Evolutionary conservation across 2,888 invertebrate genomes (phyloP).

Genomic region (Dione juno): DNA sequence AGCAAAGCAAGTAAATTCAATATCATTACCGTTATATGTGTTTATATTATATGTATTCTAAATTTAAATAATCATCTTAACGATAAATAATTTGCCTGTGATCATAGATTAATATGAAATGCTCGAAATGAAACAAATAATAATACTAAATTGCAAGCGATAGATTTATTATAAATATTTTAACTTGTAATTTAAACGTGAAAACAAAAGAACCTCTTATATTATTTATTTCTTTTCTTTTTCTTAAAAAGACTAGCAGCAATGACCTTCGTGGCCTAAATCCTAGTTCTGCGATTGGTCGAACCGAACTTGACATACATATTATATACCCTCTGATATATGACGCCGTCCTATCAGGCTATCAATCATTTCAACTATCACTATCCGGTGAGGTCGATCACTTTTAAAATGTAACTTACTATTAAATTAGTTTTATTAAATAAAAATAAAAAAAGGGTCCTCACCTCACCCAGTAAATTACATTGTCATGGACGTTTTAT

Average conservation of each 20-base stretch:
- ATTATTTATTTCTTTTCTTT: background rate
- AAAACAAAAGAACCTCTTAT: no score
- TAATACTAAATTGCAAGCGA: no score
- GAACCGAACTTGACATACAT: slow-evolving; percentile 31
- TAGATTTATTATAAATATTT: no score
- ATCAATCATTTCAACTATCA: slow-evolving; percentile 28
- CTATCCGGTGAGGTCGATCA: slow-evolving; percentile 32
- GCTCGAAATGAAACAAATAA: no score
- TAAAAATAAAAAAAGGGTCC: background rate
- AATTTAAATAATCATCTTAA: no score
- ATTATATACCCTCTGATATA: slow-evolving; percentile 12
- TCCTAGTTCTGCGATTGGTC: slow-evolving; percentile 19
- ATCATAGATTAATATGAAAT: no score
- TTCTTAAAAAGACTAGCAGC: background rate
- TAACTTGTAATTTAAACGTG: no score
- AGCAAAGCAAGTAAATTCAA: no score
- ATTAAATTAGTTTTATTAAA: background rate
- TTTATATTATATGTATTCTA: no score
- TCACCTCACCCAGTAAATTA: background rate
- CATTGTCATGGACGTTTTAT: background rate
- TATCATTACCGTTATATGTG: no score
- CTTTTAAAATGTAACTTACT: slow-evolving; percentile 11
- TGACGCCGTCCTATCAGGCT: slow-evolving; percentile 18
- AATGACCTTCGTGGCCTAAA: slow-evolving; percentile 8
- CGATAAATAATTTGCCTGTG: no score